Conservation (phyloP, 2,113 vertebrate species). For the Columba janthina region DNA sequence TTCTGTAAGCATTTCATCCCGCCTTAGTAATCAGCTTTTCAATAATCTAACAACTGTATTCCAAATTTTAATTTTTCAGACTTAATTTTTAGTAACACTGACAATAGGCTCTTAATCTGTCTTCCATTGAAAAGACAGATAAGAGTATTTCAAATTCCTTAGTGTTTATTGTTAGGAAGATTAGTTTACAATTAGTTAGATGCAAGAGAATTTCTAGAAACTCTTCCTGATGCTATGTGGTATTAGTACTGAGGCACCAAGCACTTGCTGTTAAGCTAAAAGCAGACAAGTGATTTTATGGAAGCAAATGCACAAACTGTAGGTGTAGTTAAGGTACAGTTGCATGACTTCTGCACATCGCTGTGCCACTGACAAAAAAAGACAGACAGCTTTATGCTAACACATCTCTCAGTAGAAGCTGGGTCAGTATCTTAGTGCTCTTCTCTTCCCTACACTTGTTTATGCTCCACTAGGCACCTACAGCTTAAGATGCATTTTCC, state of each 20-base stretch:
- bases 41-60: neutral
- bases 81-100: neutral
- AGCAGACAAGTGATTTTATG: neutral
- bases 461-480: neutral
- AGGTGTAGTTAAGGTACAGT: neutral
- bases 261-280: neutral
- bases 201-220: neutral
- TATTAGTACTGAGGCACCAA: neutral
- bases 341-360: neutral
- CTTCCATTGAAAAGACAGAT: neutral
- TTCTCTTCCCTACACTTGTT: neutral
- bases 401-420: neutral
- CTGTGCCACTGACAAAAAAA: neutral
- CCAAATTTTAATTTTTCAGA: neutral
- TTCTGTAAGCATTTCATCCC: neutral
- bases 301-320: neutral
- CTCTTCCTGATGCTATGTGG: neutral
- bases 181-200: neutral
- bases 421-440: neutral
- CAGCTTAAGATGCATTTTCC: neutral
- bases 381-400: neutral
- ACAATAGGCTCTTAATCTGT: neutral
- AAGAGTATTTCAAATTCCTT: neutral
- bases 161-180: neutral
- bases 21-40: neutral